These are phyloP conservation scores for Falco naumanni DNA, from an alignment of 2,797 vertebrate genomes.

Conservation along the genomic window DNA sequence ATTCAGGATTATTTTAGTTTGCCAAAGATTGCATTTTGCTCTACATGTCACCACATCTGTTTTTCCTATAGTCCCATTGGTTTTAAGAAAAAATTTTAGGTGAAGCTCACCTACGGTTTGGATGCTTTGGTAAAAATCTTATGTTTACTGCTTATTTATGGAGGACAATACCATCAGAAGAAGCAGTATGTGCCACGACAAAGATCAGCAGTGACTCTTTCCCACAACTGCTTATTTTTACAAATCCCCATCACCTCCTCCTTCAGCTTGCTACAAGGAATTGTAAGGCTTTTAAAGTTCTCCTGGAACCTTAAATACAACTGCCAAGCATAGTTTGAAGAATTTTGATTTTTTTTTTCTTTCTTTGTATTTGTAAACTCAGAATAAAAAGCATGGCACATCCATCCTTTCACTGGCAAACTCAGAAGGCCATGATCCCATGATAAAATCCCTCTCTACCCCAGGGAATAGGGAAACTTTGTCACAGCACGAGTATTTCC, in stretches of 20 bases:
- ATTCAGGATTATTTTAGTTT: not conserved
- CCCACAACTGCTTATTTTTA: not conserved
- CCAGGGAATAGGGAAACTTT: constrained; percentile 11
- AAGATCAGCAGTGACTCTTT: not conserved
- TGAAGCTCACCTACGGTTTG: not conserved
- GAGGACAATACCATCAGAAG: not conserved
- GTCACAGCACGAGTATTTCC: constrained; percentile 25
- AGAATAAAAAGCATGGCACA: not conserved
- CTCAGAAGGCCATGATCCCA: not conserved
- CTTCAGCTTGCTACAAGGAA: not conserved
- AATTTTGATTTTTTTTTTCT: not conserved
- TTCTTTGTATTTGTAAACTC: not conserved
- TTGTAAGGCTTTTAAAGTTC: not conserved
- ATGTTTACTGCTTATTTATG: not conserved
- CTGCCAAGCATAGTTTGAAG: not conserved
- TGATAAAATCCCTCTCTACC: not conserved
- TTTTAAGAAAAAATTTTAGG: not conserved
- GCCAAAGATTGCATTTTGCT: not conserved
- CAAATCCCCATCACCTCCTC: not conserved
- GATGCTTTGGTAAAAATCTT: not conserved
- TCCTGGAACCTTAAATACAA: not conserved
- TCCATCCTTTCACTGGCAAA: not conserved
- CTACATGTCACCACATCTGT: not conserved
- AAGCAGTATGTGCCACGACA: not conserved
- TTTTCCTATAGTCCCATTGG: not conserved